Percentiles rank a stretch among this genome's conserved stretches.
Conservation (phyloP, 2,113 vertebrate genomes). For the Tenebrosternarchus preto region DNA sequence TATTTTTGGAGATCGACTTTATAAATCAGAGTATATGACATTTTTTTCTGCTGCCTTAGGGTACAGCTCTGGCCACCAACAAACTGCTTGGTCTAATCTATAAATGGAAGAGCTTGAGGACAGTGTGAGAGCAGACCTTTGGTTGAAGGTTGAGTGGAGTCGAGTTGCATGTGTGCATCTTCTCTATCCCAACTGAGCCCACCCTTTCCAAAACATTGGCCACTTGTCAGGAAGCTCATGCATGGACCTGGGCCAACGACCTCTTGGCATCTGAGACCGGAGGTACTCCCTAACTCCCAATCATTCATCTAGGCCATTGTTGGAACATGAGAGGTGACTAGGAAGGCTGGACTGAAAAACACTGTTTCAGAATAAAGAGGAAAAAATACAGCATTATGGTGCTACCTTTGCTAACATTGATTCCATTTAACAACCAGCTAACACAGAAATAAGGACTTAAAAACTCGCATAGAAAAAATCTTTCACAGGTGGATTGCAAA, state of each 20-base stretch:
- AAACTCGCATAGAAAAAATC: no score
- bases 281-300: conserved; percentile 30
- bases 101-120: conserved; percentile 72
- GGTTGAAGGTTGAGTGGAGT: conserved; percentile 64
- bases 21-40: conserved; percentile 30
- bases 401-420: background rate
- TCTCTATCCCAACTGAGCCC: conserved; percentile 45
- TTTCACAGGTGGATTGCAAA: no score
- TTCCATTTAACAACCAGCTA: background rate
- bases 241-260: conserved; percentile 39
- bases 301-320: conserved; percentile 21
- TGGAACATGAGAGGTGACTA: background rate
- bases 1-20: background rate
- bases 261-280: conserved; percentile 28
- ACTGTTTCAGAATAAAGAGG: background rate
- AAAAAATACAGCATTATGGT: background rate
- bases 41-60: conserved; percentile 45
- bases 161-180: conserved; percentile 59
- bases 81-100: conserved; percentile 63
- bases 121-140: conserved; percentile 70
- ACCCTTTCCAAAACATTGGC: conserved; percentile 59
- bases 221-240: conserved; percentile 48
- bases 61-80: conserved; percentile 50
- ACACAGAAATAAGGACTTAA: background rate
- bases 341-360: background rate